Percentiles rank a stretch among this genome's conserved stretches.
These are phyloP conservation scores for Phengaris arion DNA, from an alignment of 2,888 invertebrate genomes.

Conservation along the genomic window DNA sequence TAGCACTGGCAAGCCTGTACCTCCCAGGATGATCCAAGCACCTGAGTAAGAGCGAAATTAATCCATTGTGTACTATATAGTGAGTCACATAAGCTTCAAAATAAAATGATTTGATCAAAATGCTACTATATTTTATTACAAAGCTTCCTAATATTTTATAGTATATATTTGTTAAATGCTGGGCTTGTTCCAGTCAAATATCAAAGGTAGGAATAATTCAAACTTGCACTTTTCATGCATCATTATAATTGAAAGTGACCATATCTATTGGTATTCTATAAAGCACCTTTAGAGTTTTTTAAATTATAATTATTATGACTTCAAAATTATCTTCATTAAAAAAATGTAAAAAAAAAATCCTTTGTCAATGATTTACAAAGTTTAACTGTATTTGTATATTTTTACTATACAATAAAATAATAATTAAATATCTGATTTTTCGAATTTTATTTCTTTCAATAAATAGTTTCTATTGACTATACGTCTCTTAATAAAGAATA, in stretches of 20 bases:
- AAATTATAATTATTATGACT: neutral
- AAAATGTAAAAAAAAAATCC: neutral
- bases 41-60: conserved; percentile 61
- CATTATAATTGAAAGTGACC: conserved; percentile 35
- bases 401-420: conserved; percentile 21
- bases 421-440: conserved; percentile 11
- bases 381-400: conserved; percentile 5
- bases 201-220: conserved; percentile 55
- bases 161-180: conserved; percentile 75
- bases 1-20: conserved; percentile 56
- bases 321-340: neutral
- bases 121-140: conserved; percentile 72
- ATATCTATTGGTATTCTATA: conserved; percentile 43
- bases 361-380: neutral
- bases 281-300: conserved; percentile 46
- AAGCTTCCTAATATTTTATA: conserved; percentile 73
- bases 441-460: neutral
- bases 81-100: conserved; percentile 71
- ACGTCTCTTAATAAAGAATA: conserved; percentile 4
- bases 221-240: conserved; percentile 57
- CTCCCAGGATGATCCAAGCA: conserved; percentile 58
- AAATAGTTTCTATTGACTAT: neutral
- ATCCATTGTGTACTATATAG: conserved; percentile 65
- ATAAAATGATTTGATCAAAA: conserved; percentile 73
- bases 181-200: conserved; percentile 65